Percentiles rank a stretch among this genome's conserved stretches.
These are phyloP conservation scores for Gibbula magus DNA, from an alignment of 2,888 invertebrate species.

Conservation along the genomic window DNA sequence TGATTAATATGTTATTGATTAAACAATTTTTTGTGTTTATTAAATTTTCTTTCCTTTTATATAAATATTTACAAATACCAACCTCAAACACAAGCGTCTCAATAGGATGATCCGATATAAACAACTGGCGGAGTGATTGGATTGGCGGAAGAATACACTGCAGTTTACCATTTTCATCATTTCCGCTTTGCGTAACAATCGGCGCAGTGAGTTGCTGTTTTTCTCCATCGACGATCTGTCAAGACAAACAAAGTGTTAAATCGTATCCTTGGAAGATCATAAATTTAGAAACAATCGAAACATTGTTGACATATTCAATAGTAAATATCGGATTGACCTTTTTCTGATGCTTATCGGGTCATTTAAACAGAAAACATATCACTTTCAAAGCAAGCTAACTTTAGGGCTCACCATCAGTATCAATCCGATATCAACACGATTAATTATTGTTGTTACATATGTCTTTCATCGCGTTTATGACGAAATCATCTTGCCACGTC, in stretches of 20 bases:
- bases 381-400: too few species aligned
- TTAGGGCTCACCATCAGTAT: too few species aligned
- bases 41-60: too few species aligned
- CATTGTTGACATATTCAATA: not conserved
- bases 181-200: slow-evolving; percentile 20
- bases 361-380: too few species aligned
- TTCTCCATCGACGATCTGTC: slow-evolving; percentile 10
- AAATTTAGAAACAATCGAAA: not conserved
- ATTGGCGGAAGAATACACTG: slow-evolving; percentile 10
- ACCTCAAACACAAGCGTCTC: slow-evolving; percentile 18
- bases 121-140: slow-evolving; percentile 2
- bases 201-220: not conserved
- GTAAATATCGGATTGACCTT: not conserved
- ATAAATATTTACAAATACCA: not conserved
- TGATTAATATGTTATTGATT: too few species aligned
- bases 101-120: not conserved
- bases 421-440: too few species aligned
- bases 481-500: too few species aligned
- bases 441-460: too few species aligned
- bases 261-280: not conserved
- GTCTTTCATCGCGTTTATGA: too few species aligned
- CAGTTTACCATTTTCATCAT: not conserved
- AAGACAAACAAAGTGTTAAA: not conserved
- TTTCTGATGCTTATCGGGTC: not conserved
- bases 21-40: too few species aligned